phyloP scores from a whole-genome alignment of 2,888 invertebrate genomes.

The Pheosia gnoma region DNA sequence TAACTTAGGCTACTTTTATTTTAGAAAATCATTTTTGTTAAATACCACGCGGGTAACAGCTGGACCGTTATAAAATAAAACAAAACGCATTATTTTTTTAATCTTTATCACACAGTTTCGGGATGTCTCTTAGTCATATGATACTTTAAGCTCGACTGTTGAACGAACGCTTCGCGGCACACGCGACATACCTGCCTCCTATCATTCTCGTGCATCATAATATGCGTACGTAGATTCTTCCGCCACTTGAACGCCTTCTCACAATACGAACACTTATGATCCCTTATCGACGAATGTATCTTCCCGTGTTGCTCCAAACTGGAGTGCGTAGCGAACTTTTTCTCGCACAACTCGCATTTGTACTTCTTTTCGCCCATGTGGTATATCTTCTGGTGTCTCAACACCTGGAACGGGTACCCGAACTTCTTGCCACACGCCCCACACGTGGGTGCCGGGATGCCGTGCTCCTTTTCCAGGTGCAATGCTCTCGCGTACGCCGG shows the following conservation, averaged over 20 bases:
- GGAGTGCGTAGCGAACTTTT: conserved; percentile 31
- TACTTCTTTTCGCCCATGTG: conserved; percentile 13
- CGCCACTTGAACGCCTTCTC: conserved; percentile 51
- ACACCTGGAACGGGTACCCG: conserved; percentile 44
- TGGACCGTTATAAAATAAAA: too few relatives aligned
- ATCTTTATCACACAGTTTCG: conserved; percentile 26
- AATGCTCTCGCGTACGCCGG: conserved; percentile 34
- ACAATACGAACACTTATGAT: conserved; percentile 52
- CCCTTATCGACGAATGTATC: conserved; percentile 42
- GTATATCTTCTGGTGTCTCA: conserved; percentile 31
- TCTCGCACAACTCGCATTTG: conserved; percentile 56
- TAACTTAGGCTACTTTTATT: too few relatives aligned
- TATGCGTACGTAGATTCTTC: conserved; percentile 40
- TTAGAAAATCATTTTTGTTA: too few relatives aligned
- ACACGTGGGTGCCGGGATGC: conserved; percentile 50
- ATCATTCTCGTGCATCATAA: conserved; percentile 51
- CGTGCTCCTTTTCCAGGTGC: conserved; percentile 54
- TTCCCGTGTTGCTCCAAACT: conserved; percentile 36
- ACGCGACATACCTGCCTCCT: conserved; percentile 46
- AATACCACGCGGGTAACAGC: not conserved
- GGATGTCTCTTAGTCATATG: conserved; percentile 51
- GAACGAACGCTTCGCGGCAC: conserved; percentile 58
- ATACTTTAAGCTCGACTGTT: conserved; percentile 48
- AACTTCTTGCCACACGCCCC: conserved; percentile 59
- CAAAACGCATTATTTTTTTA: too few relatives aligned